Percentiles rank a stretch among this genome's conserved stretches.
phyloP scores from a whole-genome alignment of 2,113 vertebrate genomes.

The Tychaedon coryphoeus region DNA sequence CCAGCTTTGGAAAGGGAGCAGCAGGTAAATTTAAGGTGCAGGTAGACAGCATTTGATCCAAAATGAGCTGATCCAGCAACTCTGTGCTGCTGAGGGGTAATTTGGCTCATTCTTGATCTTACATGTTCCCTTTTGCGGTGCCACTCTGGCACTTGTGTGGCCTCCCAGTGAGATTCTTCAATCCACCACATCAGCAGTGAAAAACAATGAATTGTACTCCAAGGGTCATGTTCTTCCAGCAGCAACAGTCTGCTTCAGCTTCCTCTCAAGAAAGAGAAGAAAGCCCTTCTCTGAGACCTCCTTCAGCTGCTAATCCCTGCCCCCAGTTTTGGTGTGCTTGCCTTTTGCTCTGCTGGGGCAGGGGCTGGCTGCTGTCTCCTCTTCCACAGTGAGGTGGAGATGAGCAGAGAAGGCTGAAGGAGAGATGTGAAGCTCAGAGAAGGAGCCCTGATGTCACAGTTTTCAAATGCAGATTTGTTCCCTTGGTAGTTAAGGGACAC shows the following conservation, averaged over 20 bases:
- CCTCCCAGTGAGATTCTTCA: background rate
- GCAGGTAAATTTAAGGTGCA: background rate
- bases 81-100: background rate
- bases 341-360: background rate
- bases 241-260: background rate
- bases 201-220: background rate
- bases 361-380: background rate
- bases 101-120: background rate
- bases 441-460: background rate
- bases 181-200: background rate
- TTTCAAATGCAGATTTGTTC: background rate
- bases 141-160: background rate
- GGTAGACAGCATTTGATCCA: background rate
- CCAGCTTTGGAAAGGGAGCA: background rate
- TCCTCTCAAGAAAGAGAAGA: background rate
- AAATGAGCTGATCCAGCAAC: background rate
- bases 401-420: background rate
- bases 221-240: background rate
- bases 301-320: background rate
- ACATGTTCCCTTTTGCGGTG: background rate
- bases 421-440: background rate
- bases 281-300: background rate
- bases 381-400: background rate
- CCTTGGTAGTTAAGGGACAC: background rate
- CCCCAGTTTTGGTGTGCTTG: background rate